These are phyloP conservation scores for Pseudococcus jackbeardsleyi DNA, from an alignment of 2,888 invertebrate genomes.

Conservation along the genomic window DNA sequence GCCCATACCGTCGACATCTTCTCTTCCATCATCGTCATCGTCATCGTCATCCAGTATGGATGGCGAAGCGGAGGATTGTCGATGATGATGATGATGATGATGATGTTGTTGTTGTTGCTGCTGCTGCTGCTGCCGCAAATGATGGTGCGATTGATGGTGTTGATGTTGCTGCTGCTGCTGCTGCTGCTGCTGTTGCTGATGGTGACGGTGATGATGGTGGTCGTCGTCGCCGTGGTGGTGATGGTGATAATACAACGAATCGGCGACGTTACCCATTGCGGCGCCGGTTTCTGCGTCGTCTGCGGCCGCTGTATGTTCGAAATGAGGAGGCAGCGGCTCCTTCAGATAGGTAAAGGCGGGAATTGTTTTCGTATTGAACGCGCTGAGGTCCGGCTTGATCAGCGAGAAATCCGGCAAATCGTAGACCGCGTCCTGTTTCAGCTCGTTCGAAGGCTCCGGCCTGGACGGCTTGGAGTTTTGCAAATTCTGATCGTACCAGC, in stretches of 20 bases:
- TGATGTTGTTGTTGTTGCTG: background rate
- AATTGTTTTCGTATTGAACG: conserved; percentile 65
- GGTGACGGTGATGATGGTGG: conserved; percentile 68
- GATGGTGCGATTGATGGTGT: conserved; percentile 67
- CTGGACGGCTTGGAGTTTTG: conserved; percentile 18
- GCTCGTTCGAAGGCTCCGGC: conserved; percentile 53
- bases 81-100: conserved; percentile 67
- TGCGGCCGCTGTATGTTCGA: background rate
- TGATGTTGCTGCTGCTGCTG: conserved; percentile 67
- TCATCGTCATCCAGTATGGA: background rate
- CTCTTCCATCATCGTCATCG: too few species aligned
- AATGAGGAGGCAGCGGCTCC: conserved; percentile 53
- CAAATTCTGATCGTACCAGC: conserved; percentile 64
- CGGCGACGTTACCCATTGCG: background rate
- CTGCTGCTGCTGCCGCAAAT: conserved; percentile 68
- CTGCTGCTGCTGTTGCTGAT: conserved; percentile 65
- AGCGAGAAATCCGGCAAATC: conserved; percentile 65
- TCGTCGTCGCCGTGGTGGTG: too few species aligned
- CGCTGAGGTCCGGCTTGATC: conserved; percentile 65
- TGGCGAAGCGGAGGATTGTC: conserved; percentile 63
- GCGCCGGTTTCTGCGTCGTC: background rate
- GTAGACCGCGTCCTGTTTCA: conserved; percentile 61
- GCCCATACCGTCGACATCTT: background rate
- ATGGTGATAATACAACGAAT: conserved; percentile 61
- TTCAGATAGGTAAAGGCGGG: conserved; percentile 65